Evolutionary conservation across 2,113 vertebrate species (phyloP), one percentile per base, ranked within the genome.

Genomic region (Mystacornis crossleyi): DNA sequence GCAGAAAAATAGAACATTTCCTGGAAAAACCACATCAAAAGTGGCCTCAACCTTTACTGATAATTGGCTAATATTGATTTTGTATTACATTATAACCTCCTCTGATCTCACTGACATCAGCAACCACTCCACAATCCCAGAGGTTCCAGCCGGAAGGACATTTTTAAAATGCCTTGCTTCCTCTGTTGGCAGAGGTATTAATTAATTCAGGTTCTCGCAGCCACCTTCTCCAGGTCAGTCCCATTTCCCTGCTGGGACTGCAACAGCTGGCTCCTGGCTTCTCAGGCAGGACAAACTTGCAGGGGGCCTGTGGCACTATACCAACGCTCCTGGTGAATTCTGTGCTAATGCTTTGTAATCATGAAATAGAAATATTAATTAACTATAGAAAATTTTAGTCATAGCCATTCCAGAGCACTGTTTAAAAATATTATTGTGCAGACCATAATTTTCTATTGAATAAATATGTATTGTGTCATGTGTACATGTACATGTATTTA

Each of bases 1-100:
- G 81, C 73, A 87, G 91, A 84, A 95, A 96, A 95, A 85, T 43
- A 92, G 69, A 92, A 90, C 61, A 53, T 81, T 86, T 92, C 65
- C 53, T 92, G 65, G 55, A 73, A 93, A 90, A 95, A 86, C 8
- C 53, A 82, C 75, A 93, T 78, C 60, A 89, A 90, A 96, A 95
- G 51, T 60, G 83, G 80, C 60, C 73, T 93, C 95, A 88, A 28
- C 65, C 88, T 97, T 92, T 86, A 81, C 69, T 81, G 92, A 90
- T 93, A 95, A 96, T 90, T 95, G 90, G 92, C 92, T 96, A 78
- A 94, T 94, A 97, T 93, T 96, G 92, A 90, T 97, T 79, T 38
- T 80, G 79, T 96, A 94, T 94, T 93, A 91, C 89, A 93, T 89
- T 91, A 85, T 72, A 92, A 90, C 82, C 84, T 91, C n/a, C 64